phyloP scores from a whole-genome alignment of 2,113 vertebrate species.

The Oryzias woworae region DNA sequence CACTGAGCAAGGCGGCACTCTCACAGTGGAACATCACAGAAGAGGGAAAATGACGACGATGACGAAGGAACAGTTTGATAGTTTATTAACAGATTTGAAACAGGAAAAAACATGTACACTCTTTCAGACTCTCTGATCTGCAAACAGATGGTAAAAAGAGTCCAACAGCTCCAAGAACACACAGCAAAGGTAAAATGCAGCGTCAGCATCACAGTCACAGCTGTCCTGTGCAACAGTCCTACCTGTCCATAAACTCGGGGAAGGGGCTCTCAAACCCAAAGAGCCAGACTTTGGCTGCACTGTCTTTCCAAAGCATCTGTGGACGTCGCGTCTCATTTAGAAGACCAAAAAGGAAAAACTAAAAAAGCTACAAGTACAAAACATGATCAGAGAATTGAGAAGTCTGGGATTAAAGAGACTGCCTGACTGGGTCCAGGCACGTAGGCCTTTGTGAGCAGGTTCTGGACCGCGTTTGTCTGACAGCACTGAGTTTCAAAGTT shows the following conservation, averaged over 20 bases:
- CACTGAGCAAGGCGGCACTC: slow-evolving; percentile 18
- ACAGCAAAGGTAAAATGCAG: slow-evolving; percentile 71
- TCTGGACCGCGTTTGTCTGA: slow-evolving; percentile 17
- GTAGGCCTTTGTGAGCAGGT: background rate
- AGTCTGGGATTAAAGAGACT: background rate
- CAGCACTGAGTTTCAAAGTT: slow-evolving; percentile 53
- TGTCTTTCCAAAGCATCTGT: slow-evolving; percentile 1
- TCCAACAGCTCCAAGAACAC: slow-evolving; percentile 65
- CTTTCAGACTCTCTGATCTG: slow-evolving; percentile 92
- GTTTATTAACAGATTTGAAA: slow-evolving; percentile 83
- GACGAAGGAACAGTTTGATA: slow-evolving; percentile 74
- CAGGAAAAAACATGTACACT: slow-evolving; percentile 79
- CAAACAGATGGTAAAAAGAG: slow-evolving; percentile 91
- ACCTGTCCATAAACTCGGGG: slow-evolving; percentile 17
- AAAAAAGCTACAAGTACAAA: background rate
- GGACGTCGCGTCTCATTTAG: background rate
- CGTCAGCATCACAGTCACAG: slow-evolving; percentile 75
- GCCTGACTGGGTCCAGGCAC: background rate
- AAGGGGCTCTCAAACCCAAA: slow-evolving; percentile 14
- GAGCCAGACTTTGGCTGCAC: background rate
- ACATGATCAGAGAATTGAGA: background rate
- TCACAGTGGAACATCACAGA: slow-evolving; percentile 24
- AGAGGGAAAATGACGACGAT: slow-evolving; percentile 66
- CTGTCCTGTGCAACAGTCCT: slow-evolving; percentile 33
- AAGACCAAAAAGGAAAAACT: background rate